Base-by-base conservation (phyloP, 2,888 invertebrate genomes). In the Drosophila borealis region DNA sequence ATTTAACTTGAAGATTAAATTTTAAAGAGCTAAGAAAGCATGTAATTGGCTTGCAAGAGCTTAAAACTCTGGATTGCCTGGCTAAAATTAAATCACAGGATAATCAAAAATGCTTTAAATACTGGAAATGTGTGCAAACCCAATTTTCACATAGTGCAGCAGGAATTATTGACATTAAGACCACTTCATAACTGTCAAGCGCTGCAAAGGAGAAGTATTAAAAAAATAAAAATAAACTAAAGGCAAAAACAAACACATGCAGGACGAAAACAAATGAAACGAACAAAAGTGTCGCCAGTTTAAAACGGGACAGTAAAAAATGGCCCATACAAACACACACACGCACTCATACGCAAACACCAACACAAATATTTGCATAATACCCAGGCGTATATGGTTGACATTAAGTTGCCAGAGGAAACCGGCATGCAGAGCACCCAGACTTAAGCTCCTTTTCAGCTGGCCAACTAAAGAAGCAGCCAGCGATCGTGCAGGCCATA, bases 391-490 rank as follows among this genome's bases (percentile, higher is more conserved):
- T 34, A 65, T 55, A 64, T 17, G 51, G 55, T 42, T 75, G 78
- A 78, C 79, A 76, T 64, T 73, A 79, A 78, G 79, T 76, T 76
- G 68, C 61, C 67, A 71, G 68, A n/a, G 68, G 55, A 75, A 59
- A 51, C 36, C 51, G 49, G 61, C 37, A 42, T 37, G 51, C 13
- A 39, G 21, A 19, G 17, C 34, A 14, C 42, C 36, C 36, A 45
- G 69, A 34, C 59, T 53, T 72, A 78, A 78, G 78, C 68, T 41
- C n/a, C 54, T 56, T 70, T 73, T 49, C 39, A 44, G 34, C 34
- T 48, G 54, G 41, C 55, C 57, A 59, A 41, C 13, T 19, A 45
- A 33, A 57, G 63, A 17, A 57, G 9, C 49, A 33, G 19, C 34
- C 39, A n/a, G 37, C 42, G 61, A 72, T 75, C 54, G 25, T 37